phyloP scores from a whole-genome alignment of 1,140 invertebrate genomes.

The Drosophila mauritiana region DNA sequence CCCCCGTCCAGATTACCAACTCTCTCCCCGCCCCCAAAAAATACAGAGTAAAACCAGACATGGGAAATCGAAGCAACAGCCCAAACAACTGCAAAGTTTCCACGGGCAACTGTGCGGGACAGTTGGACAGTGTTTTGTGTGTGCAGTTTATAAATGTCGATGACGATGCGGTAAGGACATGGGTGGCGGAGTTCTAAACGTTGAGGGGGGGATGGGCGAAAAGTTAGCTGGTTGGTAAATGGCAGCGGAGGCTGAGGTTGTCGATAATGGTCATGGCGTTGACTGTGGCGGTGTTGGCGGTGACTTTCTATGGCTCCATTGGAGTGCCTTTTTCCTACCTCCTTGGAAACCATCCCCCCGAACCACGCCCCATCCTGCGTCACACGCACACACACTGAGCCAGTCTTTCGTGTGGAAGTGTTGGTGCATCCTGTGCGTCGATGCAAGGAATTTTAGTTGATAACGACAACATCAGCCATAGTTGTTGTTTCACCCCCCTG shows the following conservation, averaged over 20 bases:
- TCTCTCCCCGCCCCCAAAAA: background rate
- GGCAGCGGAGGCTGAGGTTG: slow-evolving; percentile 50
- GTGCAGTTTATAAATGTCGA: slow-evolving; percentile 80
- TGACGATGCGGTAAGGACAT: slow-evolving; percentile 42
- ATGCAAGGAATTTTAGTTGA: slow-evolving; percentile 78
- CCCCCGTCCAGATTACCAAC: background rate
- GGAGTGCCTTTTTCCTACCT: slow-evolving; percentile 6
- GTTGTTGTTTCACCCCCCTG: background rate
- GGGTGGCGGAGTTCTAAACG: background rate
- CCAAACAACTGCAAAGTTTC: slow-evolving; percentile 35
- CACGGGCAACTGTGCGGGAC: slow-evolving; percentile 17
- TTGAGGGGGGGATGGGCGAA: background rate
- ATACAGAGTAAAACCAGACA: background rate
- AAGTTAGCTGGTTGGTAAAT: slow-evolving; percentile 43
- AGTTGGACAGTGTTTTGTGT: slow-evolving; percentile 73
- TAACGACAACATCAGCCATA: slow-evolving; percentile 59
- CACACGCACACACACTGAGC: background rate
- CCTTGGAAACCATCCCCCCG: background rate
- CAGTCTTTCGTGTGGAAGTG: background rate
- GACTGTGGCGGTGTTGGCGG: slow-evolving; percentile 32
- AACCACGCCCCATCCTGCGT: background rate
- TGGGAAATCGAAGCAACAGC: slow-evolving; percentile 39
- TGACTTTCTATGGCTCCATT: slow-evolving; percentile 42
- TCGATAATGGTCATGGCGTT: slow-evolving; percentile 60
- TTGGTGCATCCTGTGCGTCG: slow-evolving; percentile 57